phyloP scores from a whole-genome alignment of 1,140 invertebrate species.

The Spodoptera litura region DNA sequence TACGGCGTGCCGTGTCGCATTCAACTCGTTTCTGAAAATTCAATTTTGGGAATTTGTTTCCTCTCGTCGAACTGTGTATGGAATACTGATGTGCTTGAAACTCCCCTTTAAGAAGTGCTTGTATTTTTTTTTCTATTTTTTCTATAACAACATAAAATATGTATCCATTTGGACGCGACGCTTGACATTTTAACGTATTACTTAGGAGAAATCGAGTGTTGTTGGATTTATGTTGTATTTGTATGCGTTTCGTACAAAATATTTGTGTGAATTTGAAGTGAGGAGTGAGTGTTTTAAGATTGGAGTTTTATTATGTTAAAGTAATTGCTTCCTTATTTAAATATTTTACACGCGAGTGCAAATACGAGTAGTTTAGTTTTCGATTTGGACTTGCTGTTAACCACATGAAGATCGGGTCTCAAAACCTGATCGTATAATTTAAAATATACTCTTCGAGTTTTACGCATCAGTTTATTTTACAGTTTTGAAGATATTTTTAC shows the following conservation, averaged over 20 bases:
- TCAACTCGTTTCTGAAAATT: slow-evolving; percentile 86
- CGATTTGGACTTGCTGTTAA: no score
- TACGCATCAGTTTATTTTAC: no score
- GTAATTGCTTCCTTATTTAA: no score
- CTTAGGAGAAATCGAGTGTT: slow-evolving; percentile 13
- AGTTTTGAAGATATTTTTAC: no score
- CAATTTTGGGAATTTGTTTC: slow-evolving; percentile 86
- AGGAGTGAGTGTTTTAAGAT: no score
- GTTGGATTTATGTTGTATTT: slow-evolving; percentile 7
- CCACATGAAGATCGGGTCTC: no score
- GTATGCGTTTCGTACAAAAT: neutral
- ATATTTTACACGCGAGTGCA: no score
- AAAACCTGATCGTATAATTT: no score
- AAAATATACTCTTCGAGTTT: no score
- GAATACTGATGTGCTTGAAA: slow-evolving; percentile 80
- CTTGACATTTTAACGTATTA: slow-evolving; percentile 57
- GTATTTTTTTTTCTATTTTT: slow-evolving; percentile 63
- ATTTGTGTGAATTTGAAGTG: no score
- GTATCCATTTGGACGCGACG: slow-evolving; percentile 48
- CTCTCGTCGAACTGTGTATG: slow-evolving; percentile 74
- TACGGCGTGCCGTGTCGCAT: slow-evolving; percentile 82
- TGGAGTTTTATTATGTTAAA: no score
- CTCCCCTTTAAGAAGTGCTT: slow-evolving; percentile 64
- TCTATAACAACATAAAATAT: slow-evolving; percentile 66
- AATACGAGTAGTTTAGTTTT: no score